Percentiles rank a stretch among this genome's conserved stretches.
Conservation (phyloP, 1,140 invertebrate species). For the Homarus americanus region DNA sequence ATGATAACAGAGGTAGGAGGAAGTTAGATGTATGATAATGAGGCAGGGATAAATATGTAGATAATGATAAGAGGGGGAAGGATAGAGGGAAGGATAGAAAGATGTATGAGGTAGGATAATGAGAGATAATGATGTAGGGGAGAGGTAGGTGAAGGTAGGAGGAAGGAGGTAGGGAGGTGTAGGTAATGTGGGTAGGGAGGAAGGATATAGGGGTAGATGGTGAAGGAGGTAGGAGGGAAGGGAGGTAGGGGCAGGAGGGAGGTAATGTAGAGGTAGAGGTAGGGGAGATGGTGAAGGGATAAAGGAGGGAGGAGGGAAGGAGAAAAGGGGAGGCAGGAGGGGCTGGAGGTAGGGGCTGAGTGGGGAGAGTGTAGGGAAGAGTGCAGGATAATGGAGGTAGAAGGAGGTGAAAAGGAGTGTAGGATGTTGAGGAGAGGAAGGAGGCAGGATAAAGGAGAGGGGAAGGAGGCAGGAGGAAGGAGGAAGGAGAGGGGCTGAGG, state of each 20-base stretch:
- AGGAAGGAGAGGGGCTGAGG: too few species aligned
- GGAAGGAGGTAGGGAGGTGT: too few species aligned
- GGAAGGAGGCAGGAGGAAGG: not conserved
- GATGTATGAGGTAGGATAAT: too few species aligned
- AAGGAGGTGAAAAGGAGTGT: not conserved
- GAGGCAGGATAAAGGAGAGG: not conserved
- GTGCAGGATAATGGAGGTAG: not conserved
- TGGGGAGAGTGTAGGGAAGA: not conserved
- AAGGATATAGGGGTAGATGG: not conserved
- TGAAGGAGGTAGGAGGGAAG: too few species aligned
- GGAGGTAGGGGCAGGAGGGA: not conserved
- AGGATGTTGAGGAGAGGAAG: not conserved
- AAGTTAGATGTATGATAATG: too few species aligned
- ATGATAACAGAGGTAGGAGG: too few species aligned
- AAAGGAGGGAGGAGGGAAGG: not conserved
- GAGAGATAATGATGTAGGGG: too few species aligned
- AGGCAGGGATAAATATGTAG: too few species aligned
- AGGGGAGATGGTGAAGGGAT: not conserved
- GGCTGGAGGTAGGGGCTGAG: too few species aligned
- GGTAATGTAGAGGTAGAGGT: not conserved
- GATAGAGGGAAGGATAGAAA: too few species aligned
- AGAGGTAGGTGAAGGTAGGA: too few species aligned
- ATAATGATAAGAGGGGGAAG: too few species aligned
- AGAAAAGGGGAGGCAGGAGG: not conserved
- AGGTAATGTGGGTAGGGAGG: not conserved